phyloP scores from a whole-genome alignment of 2,113 vertebrate species.

The Mormoops blainvillei region DNA sequence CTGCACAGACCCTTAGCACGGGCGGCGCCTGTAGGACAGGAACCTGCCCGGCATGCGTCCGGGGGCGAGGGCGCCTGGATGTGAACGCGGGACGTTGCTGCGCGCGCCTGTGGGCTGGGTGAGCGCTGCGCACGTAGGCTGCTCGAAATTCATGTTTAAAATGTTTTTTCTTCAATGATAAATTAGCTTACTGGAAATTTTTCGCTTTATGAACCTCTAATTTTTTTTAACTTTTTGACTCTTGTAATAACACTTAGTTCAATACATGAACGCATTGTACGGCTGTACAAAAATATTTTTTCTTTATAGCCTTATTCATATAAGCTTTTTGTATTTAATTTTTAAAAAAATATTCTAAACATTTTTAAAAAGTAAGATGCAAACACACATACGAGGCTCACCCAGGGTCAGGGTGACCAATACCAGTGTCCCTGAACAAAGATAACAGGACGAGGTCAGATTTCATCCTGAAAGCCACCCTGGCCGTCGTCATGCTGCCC shows the following conservation, averaged over 20 bases:
- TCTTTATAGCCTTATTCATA: not conserved
- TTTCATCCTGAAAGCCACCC: too few species aligned
- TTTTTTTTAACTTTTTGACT: not conserved
- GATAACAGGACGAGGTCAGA: too few species aligned
- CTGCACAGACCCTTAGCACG: not conserved
- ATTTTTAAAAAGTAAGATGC: not conserved
- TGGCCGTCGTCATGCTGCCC: too few species aligned
- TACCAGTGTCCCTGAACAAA: too few species aligned
- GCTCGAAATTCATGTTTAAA: too few species aligned
- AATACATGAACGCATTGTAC: not conserved
- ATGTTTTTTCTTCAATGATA: not conserved
- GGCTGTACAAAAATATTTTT: not conserved
- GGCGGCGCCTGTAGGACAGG: not conserved
- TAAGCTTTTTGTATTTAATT: not conserved
- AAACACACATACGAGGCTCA: not conserved
- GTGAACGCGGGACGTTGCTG: not conserved
- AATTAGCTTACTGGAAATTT: not conserved
- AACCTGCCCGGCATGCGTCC: rapidly evolving
- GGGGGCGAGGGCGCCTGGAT: not conserved
- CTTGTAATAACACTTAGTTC: not conserved
- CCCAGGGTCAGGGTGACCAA: not conserved
- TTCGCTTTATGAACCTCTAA: not conserved
- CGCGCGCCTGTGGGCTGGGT: rapidly evolving
- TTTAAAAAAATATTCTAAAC: not conserved
- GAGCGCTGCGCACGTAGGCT: not conserved